These are phyloP conservation scores for Trileptium ribeirensis DNA, from an alignment of 2,888 invertebrate species.

Conservation along the genomic window DNA sequence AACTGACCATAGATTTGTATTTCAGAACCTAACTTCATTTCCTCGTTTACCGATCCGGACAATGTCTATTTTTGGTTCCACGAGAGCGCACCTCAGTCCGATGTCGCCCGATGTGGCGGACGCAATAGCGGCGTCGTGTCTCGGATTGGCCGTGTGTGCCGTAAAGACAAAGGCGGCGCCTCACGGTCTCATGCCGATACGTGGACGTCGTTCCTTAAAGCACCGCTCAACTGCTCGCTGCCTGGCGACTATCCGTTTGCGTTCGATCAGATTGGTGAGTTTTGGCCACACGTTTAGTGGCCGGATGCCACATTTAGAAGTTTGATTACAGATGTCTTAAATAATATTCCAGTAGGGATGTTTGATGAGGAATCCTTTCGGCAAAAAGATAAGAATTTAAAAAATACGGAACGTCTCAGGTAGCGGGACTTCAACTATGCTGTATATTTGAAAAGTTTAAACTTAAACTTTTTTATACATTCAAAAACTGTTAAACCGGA, in stretches of 20 bases:
- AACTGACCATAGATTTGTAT: conserved; percentile 38
- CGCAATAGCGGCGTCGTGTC: conserved; percentile 76
- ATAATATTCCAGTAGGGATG: no score
- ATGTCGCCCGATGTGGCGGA: conserved; percentile 76
- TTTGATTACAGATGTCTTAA: no score
- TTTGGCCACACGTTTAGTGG: no score
- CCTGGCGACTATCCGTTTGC: conserved; percentile 93
- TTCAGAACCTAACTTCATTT: conserved; percentile 82
- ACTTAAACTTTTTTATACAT: no score
- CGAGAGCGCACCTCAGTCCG: conserved; percentile 77
- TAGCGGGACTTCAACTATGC: no score
- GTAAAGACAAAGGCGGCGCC: conserved; percentile 78
- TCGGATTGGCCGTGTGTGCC: conserved; percentile 83
- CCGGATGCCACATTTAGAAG: no score
- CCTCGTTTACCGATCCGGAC: conserved; percentile 73
- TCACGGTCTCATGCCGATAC: conserved; percentile 27
- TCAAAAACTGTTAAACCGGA: no score
- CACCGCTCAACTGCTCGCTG: conserved; percentile 85
- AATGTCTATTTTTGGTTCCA: conserved; percentile 86
- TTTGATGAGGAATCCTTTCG: no score
- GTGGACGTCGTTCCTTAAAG: conserved; percentile 89
- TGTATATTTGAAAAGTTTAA: no score
- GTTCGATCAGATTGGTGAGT: conserved; percentile 85
- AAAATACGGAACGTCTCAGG: no score
- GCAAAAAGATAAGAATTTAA: no score